These are phyloP conservation scores for Chelmon rostratus DNA, from an alignment of 2,797 vertebrate species.

Conservation along the genomic window DNA sequence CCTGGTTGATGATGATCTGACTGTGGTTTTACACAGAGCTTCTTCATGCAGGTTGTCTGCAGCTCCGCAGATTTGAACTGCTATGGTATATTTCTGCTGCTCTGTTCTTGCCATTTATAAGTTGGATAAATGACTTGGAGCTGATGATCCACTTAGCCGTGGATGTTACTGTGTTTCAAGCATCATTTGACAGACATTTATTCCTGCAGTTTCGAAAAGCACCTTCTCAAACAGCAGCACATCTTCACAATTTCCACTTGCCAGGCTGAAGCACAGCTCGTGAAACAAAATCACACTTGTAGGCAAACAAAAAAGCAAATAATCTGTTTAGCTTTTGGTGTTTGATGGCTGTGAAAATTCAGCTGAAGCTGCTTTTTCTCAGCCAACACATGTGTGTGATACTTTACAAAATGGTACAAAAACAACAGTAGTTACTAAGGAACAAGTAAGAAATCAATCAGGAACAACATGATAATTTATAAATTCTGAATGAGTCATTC, in stretches of 20 bases:
- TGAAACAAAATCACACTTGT: not conserved
- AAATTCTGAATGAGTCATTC: too few relatives aligned
- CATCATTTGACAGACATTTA: constrained; percentile 13
- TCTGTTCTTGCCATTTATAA: constrained; percentile 12
- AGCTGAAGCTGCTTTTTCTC: not conserved
- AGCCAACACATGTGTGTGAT: not conserved
- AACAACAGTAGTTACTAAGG: not conserved
- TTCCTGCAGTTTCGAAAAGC: not conserved
- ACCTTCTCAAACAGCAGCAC: constrained; percentile 16
- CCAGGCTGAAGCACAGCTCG: constrained; percentile 19
- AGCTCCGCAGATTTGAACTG: not conserved
- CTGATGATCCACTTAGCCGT: constrained; percentile 12
- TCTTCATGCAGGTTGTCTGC: not conserved
- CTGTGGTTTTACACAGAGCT: not conserved
- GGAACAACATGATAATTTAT: too few relatives aligned
- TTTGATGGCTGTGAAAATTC: constrained; percentile 9
- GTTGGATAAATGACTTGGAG: constrained; percentile 10
- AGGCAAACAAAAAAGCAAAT: constrained; percentile 12
- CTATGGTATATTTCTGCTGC: not conserved
- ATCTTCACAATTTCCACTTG: constrained; percentile 41
- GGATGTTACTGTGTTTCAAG: constrained; percentile 7
- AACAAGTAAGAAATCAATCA: too few relatives aligned
- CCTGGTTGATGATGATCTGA: not conserved
- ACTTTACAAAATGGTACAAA: too few relatives aligned
- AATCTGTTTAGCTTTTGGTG: not conserved